phyloP scores from a whole-genome alignment of 92 coral and sea anemone genomes.

The Umimayanthus chanpuru region DNA sequence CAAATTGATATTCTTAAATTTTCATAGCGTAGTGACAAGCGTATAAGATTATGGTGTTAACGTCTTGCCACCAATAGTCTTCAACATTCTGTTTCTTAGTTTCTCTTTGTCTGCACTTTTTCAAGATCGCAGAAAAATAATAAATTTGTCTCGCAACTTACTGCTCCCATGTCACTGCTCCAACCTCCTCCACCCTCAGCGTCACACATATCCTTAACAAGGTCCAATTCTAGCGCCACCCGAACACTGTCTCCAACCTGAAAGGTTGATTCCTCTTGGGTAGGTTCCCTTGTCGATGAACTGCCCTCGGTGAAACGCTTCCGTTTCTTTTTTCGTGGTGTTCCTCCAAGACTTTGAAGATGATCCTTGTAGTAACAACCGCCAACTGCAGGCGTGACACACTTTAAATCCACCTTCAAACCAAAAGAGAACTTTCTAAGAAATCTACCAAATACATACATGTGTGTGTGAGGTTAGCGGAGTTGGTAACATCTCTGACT shows the following conservation, averaged over 20 bases:
- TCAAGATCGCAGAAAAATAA: neutral
- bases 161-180: conserved; percentile 16
- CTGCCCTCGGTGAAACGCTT: neutral
- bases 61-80: too few relatives aligned
- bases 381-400: conserved; percentile 49
- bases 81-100: too few relatives aligned
- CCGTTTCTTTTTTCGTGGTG: neutral
- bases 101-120: too few relatives aligned
- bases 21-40: too few relatives aligned
- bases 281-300: neutral
- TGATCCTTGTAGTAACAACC: conserved; percentile 66
- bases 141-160: neutral
- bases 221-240: neutral
- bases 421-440: neutral
- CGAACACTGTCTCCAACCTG: conserved; percentile 4
- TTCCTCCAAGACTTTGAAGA: conserved; percentile 25
- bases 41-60: too few relatives aligned
- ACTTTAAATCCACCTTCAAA: conserved; percentile 63
- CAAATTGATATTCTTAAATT: too few relatives aligned
- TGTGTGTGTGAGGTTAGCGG: too few relatives aligned
- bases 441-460: too few relatives aligned
- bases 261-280: neutral
- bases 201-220: neutral
- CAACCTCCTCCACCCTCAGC: conserved; percentile 5
- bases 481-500: too few relatives aligned